Base-by-base conservation (phyloP, 2,113 vertebrate species). In the Anseranas semipalmata region DNA sequence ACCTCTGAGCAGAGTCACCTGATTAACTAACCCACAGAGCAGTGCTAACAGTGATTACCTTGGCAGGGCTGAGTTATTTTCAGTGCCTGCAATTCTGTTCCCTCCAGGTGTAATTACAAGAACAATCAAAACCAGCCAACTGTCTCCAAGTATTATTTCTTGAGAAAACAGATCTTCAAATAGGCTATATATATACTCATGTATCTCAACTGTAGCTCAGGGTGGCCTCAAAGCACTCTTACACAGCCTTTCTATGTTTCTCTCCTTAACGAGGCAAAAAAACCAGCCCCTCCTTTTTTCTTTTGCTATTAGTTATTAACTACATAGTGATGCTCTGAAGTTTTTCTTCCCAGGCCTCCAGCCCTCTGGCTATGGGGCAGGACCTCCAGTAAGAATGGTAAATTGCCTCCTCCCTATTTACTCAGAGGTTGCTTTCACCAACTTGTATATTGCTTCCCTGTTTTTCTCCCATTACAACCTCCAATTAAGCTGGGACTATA, bases 71-170 rank as follows among this genome's bases (percentile, higher is more conserved):
- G 88, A 92, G 59, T 65, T 92, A 93, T 94, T 96, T 90, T 96
- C 92, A 92, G 76, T 72, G 33, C 32, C 62, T 87, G 65, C 58
- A 94, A 81, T 93, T 95, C 86, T 94, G 21, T 94, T 94, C 89
- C 88, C 95, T 95, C 89, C 84, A 96, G 83, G 88, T 92, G 80
- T 94, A 97, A 96, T 96, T 95, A 90, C 66, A 93, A 95, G 72
- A 89, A 84, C 15, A 9, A 95, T 95, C 88, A 97, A 95, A 95
- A 81, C 37, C 84, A 94, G 68, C 65, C 94, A 95, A 85, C 94
- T 91, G 76, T 85, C 77, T 95, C 89, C 53, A 79, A 85, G 80
- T 92, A 95, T 59, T 95, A 95, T 85, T 96, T 81, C 70, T 78
- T 82, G 43, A 92, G 89, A 89, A 93, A 96, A 86, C 27, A 83